Evolutionary conservation across 2,113 vertebrate genomes (phyloP).

Genomic region (Bubo blakistoni): DNA sequence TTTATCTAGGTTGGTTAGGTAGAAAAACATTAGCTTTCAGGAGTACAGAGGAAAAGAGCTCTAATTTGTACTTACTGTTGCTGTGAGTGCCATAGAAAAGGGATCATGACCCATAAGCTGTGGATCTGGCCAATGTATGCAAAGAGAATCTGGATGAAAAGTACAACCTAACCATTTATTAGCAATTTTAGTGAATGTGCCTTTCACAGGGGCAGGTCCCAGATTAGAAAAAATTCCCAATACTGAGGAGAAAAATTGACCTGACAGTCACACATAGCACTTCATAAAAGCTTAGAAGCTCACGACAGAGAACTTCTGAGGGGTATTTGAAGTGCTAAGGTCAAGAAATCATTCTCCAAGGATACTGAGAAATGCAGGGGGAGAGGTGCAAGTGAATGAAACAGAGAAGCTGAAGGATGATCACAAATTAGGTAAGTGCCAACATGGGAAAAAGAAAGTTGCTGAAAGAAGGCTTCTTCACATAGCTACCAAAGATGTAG

Average conservation of each 20-base stretch:
- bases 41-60: not conserved
- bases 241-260: not conserved
- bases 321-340: not conserved
- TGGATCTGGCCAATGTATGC: not conserved
- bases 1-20: not conserved
- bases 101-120: not conserved
- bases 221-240: not conserved
- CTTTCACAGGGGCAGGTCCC: not conserved
- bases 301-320: not conserved
- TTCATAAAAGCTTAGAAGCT: not conserved
- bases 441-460: not conserved
- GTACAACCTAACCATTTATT: not conserved
- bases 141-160: not conserved
- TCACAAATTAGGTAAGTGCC: not conserved
- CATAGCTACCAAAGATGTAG: not conserved
- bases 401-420: not conserved
- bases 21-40: not conserved
- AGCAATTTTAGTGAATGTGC: not conserved
- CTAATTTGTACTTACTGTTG: not conserved
- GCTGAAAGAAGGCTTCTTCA: not conserved
- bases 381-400: not conserved
- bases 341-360: not conserved
- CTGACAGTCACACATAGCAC: not conserved
- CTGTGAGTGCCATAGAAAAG: not conserved
- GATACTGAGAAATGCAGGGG: not conserved